Evolutionary conservation across 2,888 invertebrate species (phyloP).

Genomic region (Oligia fasciuncula): DNA sequence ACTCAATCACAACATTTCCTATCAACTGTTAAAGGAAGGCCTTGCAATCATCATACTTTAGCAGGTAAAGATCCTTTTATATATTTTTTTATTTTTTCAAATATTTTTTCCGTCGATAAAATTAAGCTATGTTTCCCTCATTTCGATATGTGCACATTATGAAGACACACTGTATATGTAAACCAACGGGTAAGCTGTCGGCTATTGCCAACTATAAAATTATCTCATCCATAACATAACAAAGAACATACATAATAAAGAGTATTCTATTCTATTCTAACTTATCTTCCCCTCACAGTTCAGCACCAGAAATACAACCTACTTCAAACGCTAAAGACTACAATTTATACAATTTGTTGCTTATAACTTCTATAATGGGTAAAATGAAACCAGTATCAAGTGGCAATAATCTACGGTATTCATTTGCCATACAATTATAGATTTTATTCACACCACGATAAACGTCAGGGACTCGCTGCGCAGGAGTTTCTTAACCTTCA

Average conservation of each 20-base stretch:
- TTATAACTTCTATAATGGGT: constrained; percentile 49
- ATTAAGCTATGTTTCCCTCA: too few relatives aligned
- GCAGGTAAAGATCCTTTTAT: too few relatives aligned
- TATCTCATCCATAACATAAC: background rate
- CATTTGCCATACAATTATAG: constrained; percentile 38
- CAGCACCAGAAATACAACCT: constrained; percentile 36
- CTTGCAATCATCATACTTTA: too few relatives aligned
- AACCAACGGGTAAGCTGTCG: background rate
- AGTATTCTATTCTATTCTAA: too few relatives aligned
- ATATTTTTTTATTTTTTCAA: too few relatives aligned
- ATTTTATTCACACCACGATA: constrained; percentile 49
- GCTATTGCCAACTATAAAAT: background rate
- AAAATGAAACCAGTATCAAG: constrained; percentile 53
- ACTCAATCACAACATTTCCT: too few relatives aligned
- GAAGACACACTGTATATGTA: too few relatives aligned
- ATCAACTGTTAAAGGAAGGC: too few relatives aligned
- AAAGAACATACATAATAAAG: too few relatives aligned
- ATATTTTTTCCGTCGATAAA: too few relatives aligned
- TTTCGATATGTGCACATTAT: too few relatives aligned
- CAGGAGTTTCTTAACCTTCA: constrained; percentile 54
- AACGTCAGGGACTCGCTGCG: constrained; percentile 6
- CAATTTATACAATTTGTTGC: constrained; percentile 47
- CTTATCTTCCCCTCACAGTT: background rate
- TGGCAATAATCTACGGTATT: constrained; percentile 42
- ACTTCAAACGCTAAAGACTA: constrained; percentile 32